These are phyloP conservation scores for Gymnosoma rotundatum DNA, from an alignment of 2,888 invertebrate species.

Conservation along the genomic window DNA sequence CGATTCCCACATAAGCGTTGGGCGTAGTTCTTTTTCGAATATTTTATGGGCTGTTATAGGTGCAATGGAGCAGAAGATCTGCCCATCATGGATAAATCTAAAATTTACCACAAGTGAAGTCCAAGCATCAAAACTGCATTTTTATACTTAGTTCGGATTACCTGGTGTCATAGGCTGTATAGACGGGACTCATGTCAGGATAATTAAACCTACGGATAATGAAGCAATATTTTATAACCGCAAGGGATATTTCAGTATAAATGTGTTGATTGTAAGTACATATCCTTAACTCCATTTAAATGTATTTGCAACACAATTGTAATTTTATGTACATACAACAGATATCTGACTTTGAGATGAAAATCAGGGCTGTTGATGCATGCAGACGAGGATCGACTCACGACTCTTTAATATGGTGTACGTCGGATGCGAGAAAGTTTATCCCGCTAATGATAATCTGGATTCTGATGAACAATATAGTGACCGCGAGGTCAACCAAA, in stretches of 20 bases:
- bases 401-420: conserved; percentile 6
- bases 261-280: neutral
- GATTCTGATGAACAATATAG: neutral
- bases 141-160: neutral
- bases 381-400: conserved; percentile 2
- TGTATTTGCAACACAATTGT: neutral
- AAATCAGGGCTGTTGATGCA: conserved; percentile 7
- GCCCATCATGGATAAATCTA: conserved; percentile 6
- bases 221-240: neutral
- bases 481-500: too few relatives aligned
- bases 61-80: conserved; percentile 8
- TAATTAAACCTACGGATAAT: conserved; percentile 3
- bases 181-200: conserved; percentile 2
- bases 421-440: conserved; percentile 2
- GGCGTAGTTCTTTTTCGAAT: conserved; percentile 13
- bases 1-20: neutral
- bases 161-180: neutral
- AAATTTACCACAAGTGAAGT: neutral
- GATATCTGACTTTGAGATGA: conserved; percentile 4
- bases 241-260: conserved; percentile 3
- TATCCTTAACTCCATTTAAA: neutral
- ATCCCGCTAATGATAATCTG: neutral
- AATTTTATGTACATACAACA: conserved; percentile 10
- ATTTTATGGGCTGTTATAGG: conserved; percentile 4
- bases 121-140: neutral